Base-by-base conservation (phyloP, 2,113 vertebrate species). In the Leiothrix lutea region DNA sequence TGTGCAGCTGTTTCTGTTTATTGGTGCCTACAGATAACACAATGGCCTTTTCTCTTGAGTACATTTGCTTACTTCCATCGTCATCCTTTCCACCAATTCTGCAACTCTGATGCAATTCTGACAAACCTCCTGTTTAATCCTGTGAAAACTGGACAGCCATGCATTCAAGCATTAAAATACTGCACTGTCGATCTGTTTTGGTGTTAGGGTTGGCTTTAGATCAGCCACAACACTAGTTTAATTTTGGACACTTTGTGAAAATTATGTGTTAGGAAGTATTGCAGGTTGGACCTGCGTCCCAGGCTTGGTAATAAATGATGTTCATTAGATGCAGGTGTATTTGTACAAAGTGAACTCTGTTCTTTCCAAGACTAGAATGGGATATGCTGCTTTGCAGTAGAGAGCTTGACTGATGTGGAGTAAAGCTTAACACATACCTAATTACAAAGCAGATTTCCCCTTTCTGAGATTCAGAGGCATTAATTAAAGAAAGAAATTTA, bases 401-500 rank as follows among this genome's bases (percentile, higher is more conserved):
- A 78, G 25, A 78, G 54, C 21, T 82, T 96, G 88, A 92, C 88
- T 94, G 79, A 90, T 86, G 31, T 57, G 48, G 65, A 87, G 48
- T 53, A 91, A 86, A 80, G 53, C 56, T 86, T 94, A 93, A 94
- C 47, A 53, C 66, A 62, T 56, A 80, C 24, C 80, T 95, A 95
- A 96, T 97, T 95, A 94, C 28, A 74, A 71, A 93, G 60, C 75
- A 97, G 82, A 71, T 72, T 92, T 95, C 85, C 45, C 47, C 72
- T 83, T 93, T 94, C 93, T 78, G 82, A 73, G 64, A 74, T 73
- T 88, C 47, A 6, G 82, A 92, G 85, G 29, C 88, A 85, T 96
- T 97, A 94, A 97, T 96, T 97, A 96, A 92, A 93, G 86, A 88
- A 90, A 88, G 71, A 86, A 96, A 96, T 95, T 95, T 96, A 94